Evolutionary conservation across 2,888 invertebrate genomes (phyloP).

Genomic region (Anoplius nigerrimus): DNA sequence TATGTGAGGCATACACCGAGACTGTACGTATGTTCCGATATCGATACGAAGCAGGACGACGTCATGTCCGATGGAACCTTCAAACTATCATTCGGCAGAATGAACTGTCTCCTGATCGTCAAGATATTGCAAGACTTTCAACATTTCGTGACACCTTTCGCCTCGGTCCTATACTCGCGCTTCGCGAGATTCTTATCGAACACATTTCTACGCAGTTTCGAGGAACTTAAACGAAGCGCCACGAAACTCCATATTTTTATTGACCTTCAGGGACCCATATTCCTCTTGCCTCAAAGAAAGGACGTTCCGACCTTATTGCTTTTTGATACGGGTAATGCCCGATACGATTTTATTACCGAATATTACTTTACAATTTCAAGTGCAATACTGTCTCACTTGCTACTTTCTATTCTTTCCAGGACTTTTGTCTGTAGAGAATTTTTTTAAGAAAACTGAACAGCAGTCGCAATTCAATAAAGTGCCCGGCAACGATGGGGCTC

Average conservation of each 20-base stretch:
- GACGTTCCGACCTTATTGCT: constrained; percentile 86
- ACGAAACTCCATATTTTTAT: constrained; percentile 80
- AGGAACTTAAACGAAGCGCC: constrained; percentile 76
- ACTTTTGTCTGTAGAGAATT: constrained; percentile 86
- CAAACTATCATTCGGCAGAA: constrained; percentile 82
- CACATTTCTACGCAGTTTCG: constrained; percentile 69
- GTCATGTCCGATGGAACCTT: constrained; percentile 83
- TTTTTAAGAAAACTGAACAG: constrained; percentile 80
- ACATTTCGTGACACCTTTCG: constrained; percentile 78
- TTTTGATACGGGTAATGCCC: constrained; percentile 81
- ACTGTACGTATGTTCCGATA: constrained; percentile 76
- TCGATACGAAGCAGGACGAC: constrained; percentile 75
- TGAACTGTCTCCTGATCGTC: constrained; percentile 83
- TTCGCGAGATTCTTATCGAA: constrained; percentile 45
- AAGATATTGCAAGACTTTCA: constrained; percentile 80
- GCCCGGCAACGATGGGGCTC: constrained; percentile 27
- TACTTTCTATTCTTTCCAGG: constrained; percentile 76
- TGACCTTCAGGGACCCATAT: constrained; percentile 84
- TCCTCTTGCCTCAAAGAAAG: constrained; percentile 87
- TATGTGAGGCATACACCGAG: constrained; percentile 83
- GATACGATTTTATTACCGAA: neutral
- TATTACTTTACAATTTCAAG: too few relatives aligned
- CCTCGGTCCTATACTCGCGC: constrained; percentile 54
- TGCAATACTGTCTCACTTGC: neutral
- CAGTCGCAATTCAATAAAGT: constrained; percentile 71